These are phyloP conservation scores for Xestoiulus laeticollis DNA, from an alignment of 2,888 invertebrate species.

Conservation along the genomic window DNA sequence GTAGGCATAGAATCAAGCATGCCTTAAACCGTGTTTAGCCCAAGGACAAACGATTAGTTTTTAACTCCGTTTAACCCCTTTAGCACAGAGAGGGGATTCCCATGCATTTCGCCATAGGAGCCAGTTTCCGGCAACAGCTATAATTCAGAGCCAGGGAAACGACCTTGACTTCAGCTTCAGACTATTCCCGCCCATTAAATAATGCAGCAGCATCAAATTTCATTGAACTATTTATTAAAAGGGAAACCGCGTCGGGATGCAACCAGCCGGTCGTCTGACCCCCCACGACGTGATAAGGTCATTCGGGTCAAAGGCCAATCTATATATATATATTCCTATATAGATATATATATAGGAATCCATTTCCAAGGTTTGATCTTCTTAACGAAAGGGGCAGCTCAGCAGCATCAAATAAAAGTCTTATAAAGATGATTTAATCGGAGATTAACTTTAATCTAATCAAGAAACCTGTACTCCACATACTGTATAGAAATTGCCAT, in stretches of 20 bases:
- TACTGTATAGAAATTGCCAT: too few relatives aligned
- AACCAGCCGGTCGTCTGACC: not conserved
- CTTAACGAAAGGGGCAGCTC: not conserved
- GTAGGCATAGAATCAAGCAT: not conserved
- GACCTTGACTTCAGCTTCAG: not conserved
- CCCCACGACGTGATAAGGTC: not conserved
- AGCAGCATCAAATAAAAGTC: too few relatives aligned
- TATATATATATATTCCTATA: too few relatives aligned
- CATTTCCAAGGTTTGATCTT: not conserved
- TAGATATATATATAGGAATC: not conserved
- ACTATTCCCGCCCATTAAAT: conserved; percentile 9
- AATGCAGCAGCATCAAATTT: not conserved
- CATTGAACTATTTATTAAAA: not conserved
- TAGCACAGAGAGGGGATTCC: not conserved
- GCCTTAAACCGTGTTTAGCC: not conserved
- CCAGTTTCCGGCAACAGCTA: conserved; percentile 9
- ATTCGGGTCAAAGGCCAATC: not conserved
- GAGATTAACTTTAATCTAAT: too few relatives aligned
- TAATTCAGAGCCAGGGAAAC: not conserved
- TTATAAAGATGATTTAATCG: too few relatives aligned
- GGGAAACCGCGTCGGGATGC: not conserved
- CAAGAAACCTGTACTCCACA: too few relatives aligned
- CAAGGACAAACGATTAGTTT: conserved; percentile 56
- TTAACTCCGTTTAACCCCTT: conserved; percentile 51
- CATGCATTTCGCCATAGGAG: not conserved